A percentile compares a stretch with the other conserved stretches of the same genome.
Conservation (phyloP, 2,888 invertebrate species). For the Frankliniella intonsa region DNA sequence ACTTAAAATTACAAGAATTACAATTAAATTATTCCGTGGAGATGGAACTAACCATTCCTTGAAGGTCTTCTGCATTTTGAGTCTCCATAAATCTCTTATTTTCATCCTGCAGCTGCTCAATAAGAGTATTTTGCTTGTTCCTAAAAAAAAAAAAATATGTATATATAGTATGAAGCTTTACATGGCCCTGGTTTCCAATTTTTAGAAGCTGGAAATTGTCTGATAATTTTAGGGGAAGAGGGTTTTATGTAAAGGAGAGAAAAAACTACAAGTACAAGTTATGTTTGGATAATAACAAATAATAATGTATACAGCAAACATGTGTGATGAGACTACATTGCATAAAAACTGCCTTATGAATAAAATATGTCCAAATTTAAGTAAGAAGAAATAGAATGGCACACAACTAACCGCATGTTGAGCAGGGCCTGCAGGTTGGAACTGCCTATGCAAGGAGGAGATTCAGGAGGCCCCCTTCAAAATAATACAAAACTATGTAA, state of each 20-base stretch:
- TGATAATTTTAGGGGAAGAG: not conserved
- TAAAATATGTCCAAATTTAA: not conserved
- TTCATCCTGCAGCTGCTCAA: slow-evolving; percentile 17
- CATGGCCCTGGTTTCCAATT: too few species aligned
- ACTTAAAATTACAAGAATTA: not conserved
- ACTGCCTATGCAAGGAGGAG: slow-evolving; percentile 21
- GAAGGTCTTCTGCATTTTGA: not conserved
- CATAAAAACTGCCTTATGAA: too few species aligned
- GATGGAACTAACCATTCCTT: not conserved
- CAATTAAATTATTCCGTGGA: too few species aligned
- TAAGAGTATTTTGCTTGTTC: not conserved
- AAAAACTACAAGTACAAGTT: not conserved
- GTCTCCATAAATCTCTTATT: slow-evolving; percentile 3
- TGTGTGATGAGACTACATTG: too few species aligned
- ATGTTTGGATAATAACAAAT: not conserved
- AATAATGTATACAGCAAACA: not conserved
- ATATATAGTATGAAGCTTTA: not conserved
- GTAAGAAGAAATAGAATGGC: not conserved
- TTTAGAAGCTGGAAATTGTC: too few species aligned
- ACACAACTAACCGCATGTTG: slow-evolving; percentile 7
- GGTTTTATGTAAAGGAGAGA: not conserved
- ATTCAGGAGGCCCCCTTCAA: slow-evolving; percentile 24
- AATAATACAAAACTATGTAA: slow-evolving; percentile 3
- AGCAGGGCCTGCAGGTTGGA: slow-evolving; percentile 19
- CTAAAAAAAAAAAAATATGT: not conserved